phyloP scores from a whole-genome alignment of 2,888 invertebrate genomes.

The Sussaba pulchella region DNA sequence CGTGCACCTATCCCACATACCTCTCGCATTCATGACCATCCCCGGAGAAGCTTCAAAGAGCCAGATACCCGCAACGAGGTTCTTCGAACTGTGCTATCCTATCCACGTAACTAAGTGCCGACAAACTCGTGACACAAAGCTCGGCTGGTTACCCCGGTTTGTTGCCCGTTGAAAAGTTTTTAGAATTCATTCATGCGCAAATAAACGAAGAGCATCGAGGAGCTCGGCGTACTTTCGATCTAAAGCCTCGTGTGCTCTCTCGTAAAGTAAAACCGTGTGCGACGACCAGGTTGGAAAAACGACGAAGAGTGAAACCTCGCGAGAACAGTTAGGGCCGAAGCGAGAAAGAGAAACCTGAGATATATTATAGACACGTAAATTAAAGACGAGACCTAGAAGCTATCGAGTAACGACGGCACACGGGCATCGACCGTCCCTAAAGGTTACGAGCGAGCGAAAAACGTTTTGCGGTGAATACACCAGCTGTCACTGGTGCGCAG shows the following conservation, averaged over 20 bases:
- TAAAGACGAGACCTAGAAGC: constrained; percentile 75
- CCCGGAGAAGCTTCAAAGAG: not conserved
- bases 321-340: not conserved
- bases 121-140: not conserved
- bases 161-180: constrained; percentile 18
- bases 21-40: constrained; percentile 2
- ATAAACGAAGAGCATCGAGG: not conserved
- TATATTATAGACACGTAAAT: constrained; percentile 69
- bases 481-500: constrained; percentile 70
- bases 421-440: constrained; percentile 76
- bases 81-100: not conserved
- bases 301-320: not conserved
- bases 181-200: constrained; percentile 40
- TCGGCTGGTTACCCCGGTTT: not conserved
- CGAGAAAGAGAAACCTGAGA: constrained; percentile 32
- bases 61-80: not conserved
- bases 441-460: constrained; percentile 75
- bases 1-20: not conserved
- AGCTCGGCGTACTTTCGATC: not conserved
- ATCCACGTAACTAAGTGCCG: constrained; percentile 7
- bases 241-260: constrained; percentile 10
- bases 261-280: constrained; percentile 7
- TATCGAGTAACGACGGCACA: constrained; percentile 67
- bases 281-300: too few relatives aligned
- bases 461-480: constrained; percentile 72